A percentile compares a stretch with the other conserved stretches of the same genome.
phyloP scores from a whole-genome alignment of 2,113 vertebrate genomes.

The Nipponia nippon region DNA sequence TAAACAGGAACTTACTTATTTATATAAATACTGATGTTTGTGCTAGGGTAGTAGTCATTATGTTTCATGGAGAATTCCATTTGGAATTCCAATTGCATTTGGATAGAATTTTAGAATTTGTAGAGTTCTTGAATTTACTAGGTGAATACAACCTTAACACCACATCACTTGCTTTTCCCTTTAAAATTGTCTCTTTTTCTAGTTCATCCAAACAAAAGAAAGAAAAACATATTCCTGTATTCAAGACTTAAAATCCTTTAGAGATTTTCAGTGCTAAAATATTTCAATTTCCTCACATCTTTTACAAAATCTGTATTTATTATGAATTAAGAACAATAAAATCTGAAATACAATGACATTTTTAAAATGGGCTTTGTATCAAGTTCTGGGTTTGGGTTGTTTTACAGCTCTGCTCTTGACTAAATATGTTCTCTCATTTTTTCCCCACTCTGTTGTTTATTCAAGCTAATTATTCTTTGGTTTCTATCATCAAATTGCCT shows the following conservation, averaged over 20 bases:
- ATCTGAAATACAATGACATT: background rate
- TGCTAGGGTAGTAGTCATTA: rapidly evolving
- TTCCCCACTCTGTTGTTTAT: background rate
- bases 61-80: background rate
- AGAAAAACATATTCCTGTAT: background rate
- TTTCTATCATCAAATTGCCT: background rate
- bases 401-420: background rate
- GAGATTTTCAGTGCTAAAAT: background rate
- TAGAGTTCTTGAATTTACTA: background rate
- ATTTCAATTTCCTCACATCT: background rate
- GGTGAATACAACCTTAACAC: background rate
- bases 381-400: background rate
- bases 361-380: background rate
- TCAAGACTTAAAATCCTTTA: background rate
- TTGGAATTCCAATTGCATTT: background rate
- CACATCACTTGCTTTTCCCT: background rate
- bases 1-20: background rate
- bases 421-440: background rate
- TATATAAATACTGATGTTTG: background rate
- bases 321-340: background rate
- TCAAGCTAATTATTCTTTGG: background rate
- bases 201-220: background rate
- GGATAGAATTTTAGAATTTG: background rate
- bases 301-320: background rate
- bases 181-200: background rate